Base-by-base conservation (phyloP, 2,888 invertebrate genomes). In the Esperia sulphurella region DNA sequence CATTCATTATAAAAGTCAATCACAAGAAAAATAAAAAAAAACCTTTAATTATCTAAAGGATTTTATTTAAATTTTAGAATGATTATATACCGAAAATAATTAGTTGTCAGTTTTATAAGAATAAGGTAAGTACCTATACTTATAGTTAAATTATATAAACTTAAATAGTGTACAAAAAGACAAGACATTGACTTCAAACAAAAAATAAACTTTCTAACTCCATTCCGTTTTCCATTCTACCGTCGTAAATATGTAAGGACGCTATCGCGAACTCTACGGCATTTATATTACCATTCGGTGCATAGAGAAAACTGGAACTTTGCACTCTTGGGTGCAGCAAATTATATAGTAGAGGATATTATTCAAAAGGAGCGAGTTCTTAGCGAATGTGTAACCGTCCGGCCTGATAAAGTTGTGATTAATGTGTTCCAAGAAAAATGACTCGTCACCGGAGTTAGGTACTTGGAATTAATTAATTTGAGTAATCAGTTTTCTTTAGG, bases 241-340 rank as follows among this genome's bases (percentile, higher is more conserved):
- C 8, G 21, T 46, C 46, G 41, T 46, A 46, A 46, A 46, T 46
- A 46, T 46, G 35, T 35, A 46, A 46, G 46, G 33, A 46, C 9
- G 9, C 41, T 46, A 46, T 46, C 46, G 41, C 41, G 28, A 46
- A 46, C 46, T 46, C 29, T 10, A 41, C n/a, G 37, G 37, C 46
- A 46, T 46, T 35, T 39, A 46, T 35, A 41, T 41, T 46, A 41
- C 35, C 33, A 41, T 41, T 37, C 37, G n/a, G 41, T 13, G 41
- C 41, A 46, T 35, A 14, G 29, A 30, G 45, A 31, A 14, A 45
- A 38, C 28, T 37, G 42, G 21, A 54, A 54, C 52, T 54, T 52
- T 54, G 45, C 54, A 50, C 54, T 48, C 54, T 14, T 33, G 51
- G 48, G 49, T 52, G 54, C 54, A 50, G 38, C 50, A 52, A 54